Evolutionary conservation across 2,113 vertebrate genomes (phyloP), one percentile per base, ranked within the genome.

Genomic region (Cygnus atratus): DNA sequence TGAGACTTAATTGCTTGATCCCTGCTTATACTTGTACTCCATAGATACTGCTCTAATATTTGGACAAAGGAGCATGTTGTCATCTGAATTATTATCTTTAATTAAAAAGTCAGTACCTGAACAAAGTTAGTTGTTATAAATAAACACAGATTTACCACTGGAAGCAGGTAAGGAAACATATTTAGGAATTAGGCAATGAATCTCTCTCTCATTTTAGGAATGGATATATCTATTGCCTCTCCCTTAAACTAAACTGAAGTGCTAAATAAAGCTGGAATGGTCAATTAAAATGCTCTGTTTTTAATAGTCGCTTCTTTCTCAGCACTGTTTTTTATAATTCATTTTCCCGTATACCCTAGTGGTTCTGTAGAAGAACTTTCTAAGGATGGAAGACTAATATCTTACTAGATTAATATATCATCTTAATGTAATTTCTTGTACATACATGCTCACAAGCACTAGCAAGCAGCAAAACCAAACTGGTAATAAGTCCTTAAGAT

Each of bases 381-480:
- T 78, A 57, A 75, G 86, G n/a, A 35, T 63, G 46, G 39, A 81
- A 91, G 31, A 82, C n/a, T 81, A 92, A 61, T 84, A 50, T 62
- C 52, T 73, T 77, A 85, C 52, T 81, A 65, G 52, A 71, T 87
- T 92, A 92, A 81, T 63, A 13, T 67, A 77, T 74, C 6, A 39
- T 81, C 93, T 81, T 81, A 88, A 63, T 87, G 35, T 62, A 59
- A 84, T 46, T 78, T 91, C 65, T 88, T 81, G 52, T 74, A 72
- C 46, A 50, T 61, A 68, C 48, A 76, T 28, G 33, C 55, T 85
- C 48, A 75, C 13, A 65, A 89, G 62, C 43, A 73, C 29, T 72
- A 85, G 66, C 48, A 90, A 92, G 57, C 46, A 77, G 48, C 39
- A 84, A 87, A 95, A 72, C 6, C 57, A 84, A 71, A 75, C 46